Evolutionary conservation across 1,140 invertebrate species (phyloP), one percentile per base, ranked within the genome.

Genomic region (Subanguina moxae): DNA sequence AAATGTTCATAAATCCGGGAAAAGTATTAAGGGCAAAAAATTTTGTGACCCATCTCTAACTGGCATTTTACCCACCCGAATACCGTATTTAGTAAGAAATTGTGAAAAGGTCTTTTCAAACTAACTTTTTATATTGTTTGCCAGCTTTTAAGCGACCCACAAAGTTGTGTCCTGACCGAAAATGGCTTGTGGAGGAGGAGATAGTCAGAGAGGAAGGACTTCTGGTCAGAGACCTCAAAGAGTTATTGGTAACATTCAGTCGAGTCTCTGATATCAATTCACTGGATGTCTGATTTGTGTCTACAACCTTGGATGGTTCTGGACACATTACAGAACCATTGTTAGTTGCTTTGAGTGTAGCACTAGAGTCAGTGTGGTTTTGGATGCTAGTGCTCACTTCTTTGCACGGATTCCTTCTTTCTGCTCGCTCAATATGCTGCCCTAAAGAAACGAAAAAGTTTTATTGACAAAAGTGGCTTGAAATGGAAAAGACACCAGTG

Each of bases 381-480:
- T 30, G 43, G n/a, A n/a, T 25, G 38, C 3, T 8, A 73, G 8
- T 68, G 68, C 68, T 21, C 7, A 13, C 17, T 9, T 45, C 62
- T 19, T 17, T 66, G n/a, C 1, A 23, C 43, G 28, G 43, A 25
- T 21, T 68, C 15, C 32, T 74, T 46, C 46, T 28, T 25, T 68
- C 57, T 15, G 74, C 78, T 48, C 78, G 57, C 67, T 80, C 79
- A 58, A 82, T 79, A 38, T 80, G 72, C 15, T 66, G 74, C 17
- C 64, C 75, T 76, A 46, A 67, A 70, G 59, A 15, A 17, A 17
- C 25, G 43, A 42, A 46, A 46, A 32, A 27, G 11, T 28, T 23
- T 38, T 11, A 25, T 52, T 3, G 17, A 8, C n/a, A 52, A 52
- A 13, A 11, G n/a, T 52, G 23, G n/a, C 8, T 52, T 7, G 8